Conservation (phyloP, 2,888 invertebrate species). For the Didymodactylos carnosus region DNA sequence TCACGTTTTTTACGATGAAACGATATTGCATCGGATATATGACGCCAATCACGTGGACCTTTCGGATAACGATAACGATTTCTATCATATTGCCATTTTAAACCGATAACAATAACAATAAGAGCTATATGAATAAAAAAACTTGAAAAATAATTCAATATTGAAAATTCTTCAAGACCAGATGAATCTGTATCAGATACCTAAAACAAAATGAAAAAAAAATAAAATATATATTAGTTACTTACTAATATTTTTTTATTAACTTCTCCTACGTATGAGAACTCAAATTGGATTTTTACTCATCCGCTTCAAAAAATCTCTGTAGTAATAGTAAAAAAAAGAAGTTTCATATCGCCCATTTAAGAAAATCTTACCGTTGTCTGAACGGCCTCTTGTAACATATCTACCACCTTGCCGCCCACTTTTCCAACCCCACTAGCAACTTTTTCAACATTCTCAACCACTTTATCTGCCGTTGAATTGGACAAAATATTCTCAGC, state of each 20-base stretch:
- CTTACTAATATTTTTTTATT: no score
- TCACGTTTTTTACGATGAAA: background rate
- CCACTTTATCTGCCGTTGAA: background rate
- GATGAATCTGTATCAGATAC: background rate
- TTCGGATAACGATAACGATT: background rate
- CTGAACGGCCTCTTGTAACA: no score
- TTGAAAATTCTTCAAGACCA: background rate
- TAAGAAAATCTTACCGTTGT: no score
- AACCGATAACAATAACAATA: background rate
- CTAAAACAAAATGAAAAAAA: no score
- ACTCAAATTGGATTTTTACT: no score
- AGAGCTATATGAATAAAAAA: background rate
- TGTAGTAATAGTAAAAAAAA: no score
- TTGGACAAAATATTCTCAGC: no score
- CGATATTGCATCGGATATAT: background rate
- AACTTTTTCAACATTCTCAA: background rate
- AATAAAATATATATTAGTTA: no score
- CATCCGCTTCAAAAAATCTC: no score
- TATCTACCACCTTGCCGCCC: no score
- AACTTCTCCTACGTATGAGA: no score
- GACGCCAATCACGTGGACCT: background rate
- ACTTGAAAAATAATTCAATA: background rate
- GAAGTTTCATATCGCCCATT: background rate
- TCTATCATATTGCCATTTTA: background rate
- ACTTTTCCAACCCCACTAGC: background rate